phyloP scores from a whole-genome alignment of 2,888 invertebrate species.

The Teleogryllus oceanicus region DNA sequence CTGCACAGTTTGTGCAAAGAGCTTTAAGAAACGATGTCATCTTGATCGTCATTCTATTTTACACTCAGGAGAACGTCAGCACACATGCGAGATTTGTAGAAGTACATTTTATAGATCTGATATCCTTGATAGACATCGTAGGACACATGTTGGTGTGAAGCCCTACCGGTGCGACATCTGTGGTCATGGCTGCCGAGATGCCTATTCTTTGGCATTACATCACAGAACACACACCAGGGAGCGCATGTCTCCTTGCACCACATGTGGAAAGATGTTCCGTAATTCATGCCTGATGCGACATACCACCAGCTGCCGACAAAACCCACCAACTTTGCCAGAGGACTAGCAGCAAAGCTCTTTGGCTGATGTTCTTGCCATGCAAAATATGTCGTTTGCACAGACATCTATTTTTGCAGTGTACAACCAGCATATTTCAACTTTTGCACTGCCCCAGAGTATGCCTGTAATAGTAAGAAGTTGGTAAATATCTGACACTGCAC shows the following conservation, averaged over 20 bases:
- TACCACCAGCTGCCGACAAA: background rate
- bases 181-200: conserved; percentile 7
- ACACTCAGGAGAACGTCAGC: background rate
- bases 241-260: background rate
- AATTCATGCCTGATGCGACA: background rate
- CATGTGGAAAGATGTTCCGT: background rate
- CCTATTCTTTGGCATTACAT: background rate
- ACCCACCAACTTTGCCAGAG: background rate
- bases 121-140: background rate
- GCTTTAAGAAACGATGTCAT: conserved; percentile 3
- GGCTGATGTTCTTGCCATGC: too few species aligned
- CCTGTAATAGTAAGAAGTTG: too few species aligned
- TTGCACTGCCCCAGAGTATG: too few species aligned
- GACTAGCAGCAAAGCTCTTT: background rate
- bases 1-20: background rate
- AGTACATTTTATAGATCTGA: background rate
- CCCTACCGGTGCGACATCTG: background rate
- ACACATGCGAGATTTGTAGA: background rate
- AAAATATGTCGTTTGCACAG: too few species aligned
- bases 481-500: too few species aligned
- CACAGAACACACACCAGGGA: background rate
- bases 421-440: too few species aligned
- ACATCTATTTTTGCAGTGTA: too few species aligned
- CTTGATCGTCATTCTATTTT: background rate
- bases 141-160: conserved; percentile 4